Evolutionary conservation across 2,113 vertebrate genomes (phyloP), one percentile per base, ranked within the genome.

Genomic region (Alligator mississippiensis): DNA sequence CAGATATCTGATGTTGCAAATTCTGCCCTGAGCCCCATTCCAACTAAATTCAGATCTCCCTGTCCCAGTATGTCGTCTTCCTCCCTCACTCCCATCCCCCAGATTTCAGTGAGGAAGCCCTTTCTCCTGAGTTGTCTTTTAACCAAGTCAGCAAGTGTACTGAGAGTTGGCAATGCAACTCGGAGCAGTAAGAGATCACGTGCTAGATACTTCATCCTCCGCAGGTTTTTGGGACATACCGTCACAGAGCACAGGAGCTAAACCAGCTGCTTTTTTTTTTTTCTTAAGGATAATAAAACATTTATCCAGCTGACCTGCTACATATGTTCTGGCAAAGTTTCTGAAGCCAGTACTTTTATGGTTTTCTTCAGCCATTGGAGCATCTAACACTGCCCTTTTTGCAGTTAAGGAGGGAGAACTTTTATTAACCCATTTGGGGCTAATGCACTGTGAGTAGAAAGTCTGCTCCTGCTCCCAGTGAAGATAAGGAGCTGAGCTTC

Each of bases 101-200:
- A 28, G 77, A 1, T 85, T 92, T 89, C 68, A 86, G 66, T 79
- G 91, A 91, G 0, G 3, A 83, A 84, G 85, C 82, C 34, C 81
- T 90, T 93, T 84, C 85, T 92, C 79, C 88, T 77, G 18, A 80
- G 90, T 95, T 96, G 97, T 94, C 93, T 96, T 97, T 93, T 66
- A 79, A 62, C 66, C 75, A 80, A 82, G 85, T 97, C 93, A 94
- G 87, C 89, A 93, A 55, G 92, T 92, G 25, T 30, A 82, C 58
- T 87, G 91, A 92, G 89, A 93, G 75, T 91, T 90, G 90, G 86
- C 89, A 80, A 87, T 66, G 66, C 88, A 90, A 72, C 92, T 96
- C 77, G n/a, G 90, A 91, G 28, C 60, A 83, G 72, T 55, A 66
- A 90, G 84, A 94, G 84, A 82, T 87, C 90, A 83, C 89, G 76